These are phyloP conservation scores for Diaperis boleti DNA, from an alignment of 2,888 invertebrate genomes.

Conservation along the genomic window DNA sequence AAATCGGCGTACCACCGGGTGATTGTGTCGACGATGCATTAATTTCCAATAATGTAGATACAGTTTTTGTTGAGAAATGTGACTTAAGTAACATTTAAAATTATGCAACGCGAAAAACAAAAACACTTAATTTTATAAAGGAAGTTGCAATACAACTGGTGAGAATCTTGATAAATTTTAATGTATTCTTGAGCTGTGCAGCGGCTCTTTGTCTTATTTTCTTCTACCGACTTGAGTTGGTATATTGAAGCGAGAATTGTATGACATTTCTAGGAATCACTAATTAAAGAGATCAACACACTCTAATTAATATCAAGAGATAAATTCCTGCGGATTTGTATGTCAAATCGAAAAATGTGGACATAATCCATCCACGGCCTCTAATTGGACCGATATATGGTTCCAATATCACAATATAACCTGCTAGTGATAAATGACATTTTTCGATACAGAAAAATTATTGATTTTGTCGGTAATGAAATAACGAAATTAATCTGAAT, in stretches of 20 bases:
- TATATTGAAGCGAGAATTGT: neutral
- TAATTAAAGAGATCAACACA: constrained; percentile 16
- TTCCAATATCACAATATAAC: constrained; percentile 5
- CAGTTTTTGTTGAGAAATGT: constrained; percentile 22
- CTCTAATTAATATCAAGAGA: constrained; percentile 6
- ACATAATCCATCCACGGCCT: constrained; percentile 1
- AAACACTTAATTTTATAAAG: constrained; percentile 13
- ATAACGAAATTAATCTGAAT: constrained; percentile 12
- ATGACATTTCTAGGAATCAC: constrained; percentile 4
- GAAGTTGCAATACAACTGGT: constrained; percentile 25
- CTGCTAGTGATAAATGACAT: constrained; percentile 25
- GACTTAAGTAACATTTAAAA: constrained; percentile 22
- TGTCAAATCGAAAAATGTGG: constrained; percentile 1
- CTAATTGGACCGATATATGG: constrained; percentile 1
- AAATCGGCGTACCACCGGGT: neutral
- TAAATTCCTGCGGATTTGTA: neutral
- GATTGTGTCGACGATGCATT: constrained; percentile 13
- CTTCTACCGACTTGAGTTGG: neutral
- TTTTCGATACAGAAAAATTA: neutral
- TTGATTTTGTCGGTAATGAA: constrained; percentile 1
- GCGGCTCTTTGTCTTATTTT: constrained; percentile 1
- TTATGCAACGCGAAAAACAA: constrained; percentile 14
- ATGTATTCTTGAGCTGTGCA: constrained; percentile 6
- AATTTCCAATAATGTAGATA: constrained; percentile 7
- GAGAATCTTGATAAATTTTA: constrained; percentile 26